A percentile compares a stretch with the other conserved stretches of the same genome.
These are phyloP conservation scores for Zaprionus gabonicus DNA, from an alignment of 1,140 invertebrate genomes.

Conservation along the genomic window DNA sequence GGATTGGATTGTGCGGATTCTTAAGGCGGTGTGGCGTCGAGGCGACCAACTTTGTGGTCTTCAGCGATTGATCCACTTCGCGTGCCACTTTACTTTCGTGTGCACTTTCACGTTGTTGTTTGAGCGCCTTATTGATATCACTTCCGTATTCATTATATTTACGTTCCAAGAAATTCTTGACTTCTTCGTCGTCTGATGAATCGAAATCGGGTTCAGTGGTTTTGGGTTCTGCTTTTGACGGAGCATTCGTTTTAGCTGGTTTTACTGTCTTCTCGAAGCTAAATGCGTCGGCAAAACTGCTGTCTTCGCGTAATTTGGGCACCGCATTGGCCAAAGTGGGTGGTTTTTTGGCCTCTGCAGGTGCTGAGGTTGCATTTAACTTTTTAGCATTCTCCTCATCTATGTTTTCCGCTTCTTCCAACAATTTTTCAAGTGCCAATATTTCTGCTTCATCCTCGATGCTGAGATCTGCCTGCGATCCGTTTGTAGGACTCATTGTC, in stretches of 20 bases:
- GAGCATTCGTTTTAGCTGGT: not conserved
- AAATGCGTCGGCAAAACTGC: constrained; percentile 72
- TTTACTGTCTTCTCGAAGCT: constrained; percentile 63
- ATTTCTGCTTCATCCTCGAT: constrained; percentile 75
- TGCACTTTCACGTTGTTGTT: constrained; percentile 85
- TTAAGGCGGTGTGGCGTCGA: constrained; percentile 70
- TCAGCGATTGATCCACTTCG: constrained; percentile 75
- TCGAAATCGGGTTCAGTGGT: constrained; percentile 84
- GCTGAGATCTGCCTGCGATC: constrained; percentile 51
- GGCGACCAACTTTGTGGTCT: constrained; percentile 70
- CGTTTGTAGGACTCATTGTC: constrained; percentile 58
- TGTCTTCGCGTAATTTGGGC: constrained; percentile 73
- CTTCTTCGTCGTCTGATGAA: constrained; percentile 93
- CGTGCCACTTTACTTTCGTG: constrained; percentile 84
- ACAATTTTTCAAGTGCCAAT: constrained; percentile 68
- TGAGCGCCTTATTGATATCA: constrained; percentile 88
- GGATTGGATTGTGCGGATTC: constrained; percentile 61
- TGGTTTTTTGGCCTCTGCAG: not conserved
- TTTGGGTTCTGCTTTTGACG: not conserved
- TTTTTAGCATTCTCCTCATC: constrained; percentile 26
- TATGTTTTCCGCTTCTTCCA: constrained; percentile 58
- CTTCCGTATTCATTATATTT: constrained; percentile 90
- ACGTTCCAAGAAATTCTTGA: constrained; percentile 88
- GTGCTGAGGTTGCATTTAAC: constrained; percentile 51
- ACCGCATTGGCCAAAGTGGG: constrained; percentile 38